Percentiles rank a stretch among this genome's conserved stretches.
Conservation (phyloP, 2,113 vertebrate species). For the Pterocles orientalis region DNA sequence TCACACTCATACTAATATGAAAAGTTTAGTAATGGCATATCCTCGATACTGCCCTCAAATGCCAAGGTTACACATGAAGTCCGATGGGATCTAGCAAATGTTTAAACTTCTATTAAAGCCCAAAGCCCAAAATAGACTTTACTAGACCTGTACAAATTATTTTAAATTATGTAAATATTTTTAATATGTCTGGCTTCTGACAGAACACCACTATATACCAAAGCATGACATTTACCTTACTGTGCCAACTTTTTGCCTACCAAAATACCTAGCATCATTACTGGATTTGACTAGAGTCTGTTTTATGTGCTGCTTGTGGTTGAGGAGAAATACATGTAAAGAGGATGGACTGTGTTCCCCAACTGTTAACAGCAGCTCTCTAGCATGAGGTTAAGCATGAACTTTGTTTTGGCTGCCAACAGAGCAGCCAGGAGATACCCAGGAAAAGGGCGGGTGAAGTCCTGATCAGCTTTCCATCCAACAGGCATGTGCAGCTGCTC, state of each 20-base stretch:
- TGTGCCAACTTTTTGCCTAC: constrained; percentile 50
- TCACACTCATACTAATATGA: constrained; percentile 59
- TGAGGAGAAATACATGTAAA: constrained; percentile 27
- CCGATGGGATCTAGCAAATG: constrained; percentile 59
- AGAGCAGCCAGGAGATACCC: constrained; percentile 22
- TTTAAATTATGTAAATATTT: constrained; percentile 81
- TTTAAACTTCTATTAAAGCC: constrained; percentile 71
- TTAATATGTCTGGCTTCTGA: constrained; percentile 75
- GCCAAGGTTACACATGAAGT: constrained; percentile 65
- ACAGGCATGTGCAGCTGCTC: constrained; percentile 60
- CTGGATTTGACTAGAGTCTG: constrained; percentile 56
- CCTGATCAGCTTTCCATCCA: constrained; percentile 52
- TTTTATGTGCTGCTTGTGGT: constrained; percentile 48
- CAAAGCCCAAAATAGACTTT: constrained; percentile 74
- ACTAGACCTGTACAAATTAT: constrained; percentile 76
- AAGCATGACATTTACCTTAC: constrained; percentile 55
- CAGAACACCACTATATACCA: constrained; percentile 70
- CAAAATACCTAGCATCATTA: constrained; percentile 67
- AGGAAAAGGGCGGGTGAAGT: constrained; percentile 19
- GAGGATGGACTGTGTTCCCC: not conserved
- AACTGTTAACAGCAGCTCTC: constrained; percentile 20
- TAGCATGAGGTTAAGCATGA: constrained; percentile 20
- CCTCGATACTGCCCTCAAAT: constrained; percentile 57
- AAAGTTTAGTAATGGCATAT: constrained; percentile 63
- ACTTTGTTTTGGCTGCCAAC: constrained; percentile 43